Evolutionary conservation across 2,797 vertebrate species (phyloP).

Genomic region (Dendrocincla fuliginosa): DNA sequence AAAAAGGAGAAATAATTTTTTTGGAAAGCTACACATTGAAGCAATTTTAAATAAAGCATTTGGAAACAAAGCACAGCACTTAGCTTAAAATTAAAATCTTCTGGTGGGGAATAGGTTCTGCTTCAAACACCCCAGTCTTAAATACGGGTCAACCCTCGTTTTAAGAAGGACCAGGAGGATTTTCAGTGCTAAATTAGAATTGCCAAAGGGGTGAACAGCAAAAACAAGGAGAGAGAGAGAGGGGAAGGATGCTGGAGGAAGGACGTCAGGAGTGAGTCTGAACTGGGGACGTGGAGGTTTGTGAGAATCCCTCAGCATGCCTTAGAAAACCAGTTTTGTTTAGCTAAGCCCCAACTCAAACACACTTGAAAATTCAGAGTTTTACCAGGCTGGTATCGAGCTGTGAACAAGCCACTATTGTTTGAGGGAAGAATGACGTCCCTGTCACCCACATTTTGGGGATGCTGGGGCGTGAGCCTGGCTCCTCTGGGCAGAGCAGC

Average conservation of each 20-base stretch:
- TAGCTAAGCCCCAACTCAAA: slow-evolving; percentile 65
- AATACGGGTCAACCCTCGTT: not conserved
- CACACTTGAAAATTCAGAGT: slow-evolving; percentile 19
- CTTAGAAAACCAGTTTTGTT: slow-evolving; percentile 55
- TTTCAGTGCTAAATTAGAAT: slow-evolving; percentile 21
- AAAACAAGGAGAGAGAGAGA: not conserved
- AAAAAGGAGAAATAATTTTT: slow-evolving; percentile 58
- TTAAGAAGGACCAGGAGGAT: slow-evolving; percentile 49
- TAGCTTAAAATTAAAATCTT: slow-evolving; percentile 66
- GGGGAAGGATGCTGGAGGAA: not conserved
- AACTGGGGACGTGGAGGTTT: not conserved
- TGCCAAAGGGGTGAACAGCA: not conserved
- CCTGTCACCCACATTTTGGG: not conserved
- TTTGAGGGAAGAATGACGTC: not conserved
- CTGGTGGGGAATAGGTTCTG: slow-evolving; percentile 39
- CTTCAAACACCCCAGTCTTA: slow-evolving; percentile 14
- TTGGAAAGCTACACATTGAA: slow-evolving; percentile 59
- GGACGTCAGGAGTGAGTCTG: not conserved
- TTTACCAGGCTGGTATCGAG: not conserved
- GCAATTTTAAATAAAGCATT: slow-evolving; percentile 66
- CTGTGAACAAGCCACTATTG: not conserved
- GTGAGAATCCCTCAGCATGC: not conserved
- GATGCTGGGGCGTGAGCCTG: not conserved
- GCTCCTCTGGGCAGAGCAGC: not conserved
- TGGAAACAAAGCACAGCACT: slow-evolving; percentile 55